A percentile compares a stretch with the other conserved stretches of the same genome.
phyloP scores from a whole-genome alignment of 30 jellyfish, hydroid and myxozoan genomes.

The Catostylus mosaicus region DNA sequence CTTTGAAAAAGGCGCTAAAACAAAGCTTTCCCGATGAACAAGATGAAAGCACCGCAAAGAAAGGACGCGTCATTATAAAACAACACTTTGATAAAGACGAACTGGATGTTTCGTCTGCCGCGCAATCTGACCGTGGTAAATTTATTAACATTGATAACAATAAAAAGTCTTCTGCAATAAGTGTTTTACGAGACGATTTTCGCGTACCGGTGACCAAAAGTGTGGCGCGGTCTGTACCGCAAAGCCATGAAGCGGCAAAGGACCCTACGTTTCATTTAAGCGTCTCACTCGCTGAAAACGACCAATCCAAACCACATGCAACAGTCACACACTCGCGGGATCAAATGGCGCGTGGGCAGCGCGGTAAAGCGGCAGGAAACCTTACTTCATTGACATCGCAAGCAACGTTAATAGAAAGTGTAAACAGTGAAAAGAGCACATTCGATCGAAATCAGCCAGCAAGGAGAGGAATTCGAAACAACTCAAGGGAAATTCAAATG shows the following conservation, averaged over 20 bases:
- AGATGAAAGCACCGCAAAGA: conserved; percentile 27
- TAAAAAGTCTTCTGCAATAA: conserved; percentile 85
- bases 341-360: conserved; percentile 48
- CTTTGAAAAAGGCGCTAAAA: conserved; percentile 40
- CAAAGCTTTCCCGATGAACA: conserved; percentile 55
- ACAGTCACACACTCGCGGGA: conserved; percentile 47
- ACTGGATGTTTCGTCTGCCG: conserved; percentile 72
- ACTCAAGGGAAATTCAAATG: conserved; percentile 12
- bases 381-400: conserved; percentile 89
- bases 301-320: conserved; percentile 4
- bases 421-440: conserved; percentile 8
- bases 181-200: conserved; percentile 79
- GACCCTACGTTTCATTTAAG: conserved; percentile 61
- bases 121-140: conserved; percentile 67
- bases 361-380: conserved; percentile 55
- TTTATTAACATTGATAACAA: conserved; percentile 30
- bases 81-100: conserved; percentile 68
- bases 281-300: conserved; percentile 53
- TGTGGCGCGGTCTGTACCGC: conserved; percentile 8
- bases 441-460: conserved; percentile 59
- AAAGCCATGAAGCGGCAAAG: conserved; percentile 8
- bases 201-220: conserved; percentile 55
- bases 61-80: conserved; percentile 63
- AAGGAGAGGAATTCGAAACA: conserved; percentile 43
- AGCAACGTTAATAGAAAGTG: conserved; percentile 94